These are phyloP conservation scores for Rhagophthalmus giganteus DNA, from an alignment of 2,888 invertebrate species.

Conservation along the genomic window DNA sequence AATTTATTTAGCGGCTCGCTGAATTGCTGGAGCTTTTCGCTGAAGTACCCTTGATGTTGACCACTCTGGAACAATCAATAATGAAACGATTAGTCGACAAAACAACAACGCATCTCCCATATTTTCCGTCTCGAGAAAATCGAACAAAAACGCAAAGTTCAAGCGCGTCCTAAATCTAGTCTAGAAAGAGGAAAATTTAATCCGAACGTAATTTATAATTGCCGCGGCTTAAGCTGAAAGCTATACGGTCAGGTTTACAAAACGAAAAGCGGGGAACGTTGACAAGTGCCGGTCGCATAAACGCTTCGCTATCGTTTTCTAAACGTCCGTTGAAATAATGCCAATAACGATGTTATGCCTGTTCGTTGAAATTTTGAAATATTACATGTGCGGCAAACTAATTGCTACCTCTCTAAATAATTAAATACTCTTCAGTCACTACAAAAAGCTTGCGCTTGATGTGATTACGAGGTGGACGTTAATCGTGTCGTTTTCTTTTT, in stretches of 20 bases:
- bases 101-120: too few relatives aligned
- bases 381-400: slow-evolving; percentile 10
- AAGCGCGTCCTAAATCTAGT: slow-evolving; percentile 15
- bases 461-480: background rate
- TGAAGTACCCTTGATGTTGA: slow-evolving; percentile 55
- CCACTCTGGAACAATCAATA: slow-evolving; percentile 53
- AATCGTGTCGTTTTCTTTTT: background rate
- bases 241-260: slow-evolving; percentile 40
- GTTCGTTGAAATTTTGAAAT: slow-evolving; percentile 23
- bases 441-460: background rate
- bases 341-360: slow-evolving; percentile 28
- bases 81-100: background rate
- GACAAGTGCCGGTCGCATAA: slow-evolving; percentile 32
- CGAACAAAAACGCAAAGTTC: slow-evolving; percentile 5
- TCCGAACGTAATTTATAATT: slow-evolving; percentile 39
- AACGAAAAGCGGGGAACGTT: slow-evolving; percentile 34
- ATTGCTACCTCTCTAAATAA: slow-evolving; percentile 18
- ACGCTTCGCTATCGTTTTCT: slow-evolving; percentile 29
- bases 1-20: slow-evolving; percentile 59
- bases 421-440: slow-evolving; percentile 19
- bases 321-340: slow-evolving; percentile 38
- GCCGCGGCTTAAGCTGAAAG: slow-evolving; percentile 36
- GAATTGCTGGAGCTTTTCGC: slow-evolving; percentile 58
- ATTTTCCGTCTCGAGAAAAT: too few relatives aligned
- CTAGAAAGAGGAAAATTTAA: slow-evolving; percentile 25